Evolutionary conservation across 2,797 vertebrate genomes (phyloP).

Genomic region (Leptodactylus fallax): DNA sequence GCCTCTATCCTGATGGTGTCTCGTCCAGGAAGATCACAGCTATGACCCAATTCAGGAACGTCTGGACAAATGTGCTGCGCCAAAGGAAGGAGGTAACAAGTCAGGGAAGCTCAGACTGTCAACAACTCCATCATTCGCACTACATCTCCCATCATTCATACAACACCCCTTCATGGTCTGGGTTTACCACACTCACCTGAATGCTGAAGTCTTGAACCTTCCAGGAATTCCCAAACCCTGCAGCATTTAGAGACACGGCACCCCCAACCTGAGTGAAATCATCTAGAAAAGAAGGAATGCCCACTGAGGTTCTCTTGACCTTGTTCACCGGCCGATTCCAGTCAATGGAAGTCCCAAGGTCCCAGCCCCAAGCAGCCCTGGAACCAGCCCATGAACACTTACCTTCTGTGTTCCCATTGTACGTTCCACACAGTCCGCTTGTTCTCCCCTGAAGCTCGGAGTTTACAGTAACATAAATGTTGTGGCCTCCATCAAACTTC

Average conservation of each 20-base stretch:
- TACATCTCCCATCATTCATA: neutral
- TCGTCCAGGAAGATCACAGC: conserved; percentile 74
- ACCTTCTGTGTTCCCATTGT: conserved; percentile 83
- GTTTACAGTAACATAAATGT: conserved; percentile 80
- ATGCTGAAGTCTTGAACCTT: conserved; percentile 74
- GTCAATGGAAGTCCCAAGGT: no score
- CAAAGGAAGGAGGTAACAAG: neutral
- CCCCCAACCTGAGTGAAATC: conserved; percentile 81
- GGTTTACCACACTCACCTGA: conserved; percentile 73
- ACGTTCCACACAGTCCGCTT: conserved; percentile 87
- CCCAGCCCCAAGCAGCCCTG: neutral
- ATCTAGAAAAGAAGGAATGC: conserved; percentile 73
- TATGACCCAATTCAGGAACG: conserved; percentile 74
- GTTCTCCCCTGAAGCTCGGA: conserved; percentile 80
- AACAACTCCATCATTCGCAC: neutral
- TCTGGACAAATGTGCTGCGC: conserved; percentile 80
- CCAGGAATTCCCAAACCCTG: conserved; percentile 91
- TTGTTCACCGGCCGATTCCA: neutral
- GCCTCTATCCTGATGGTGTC: conserved; percentile 66
- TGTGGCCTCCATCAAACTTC: conserved; percentile 80
- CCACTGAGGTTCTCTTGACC: neutral
- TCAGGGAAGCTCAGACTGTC: neutral
- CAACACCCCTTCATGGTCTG: neutral
- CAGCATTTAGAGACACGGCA: conserved; percentile 72
- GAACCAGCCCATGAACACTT: neutral